These are phyloP conservation scores for Caerostris extrusa DNA, from an alignment of 1,140 invertebrate species.

Conservation along the genomic window DNA sequence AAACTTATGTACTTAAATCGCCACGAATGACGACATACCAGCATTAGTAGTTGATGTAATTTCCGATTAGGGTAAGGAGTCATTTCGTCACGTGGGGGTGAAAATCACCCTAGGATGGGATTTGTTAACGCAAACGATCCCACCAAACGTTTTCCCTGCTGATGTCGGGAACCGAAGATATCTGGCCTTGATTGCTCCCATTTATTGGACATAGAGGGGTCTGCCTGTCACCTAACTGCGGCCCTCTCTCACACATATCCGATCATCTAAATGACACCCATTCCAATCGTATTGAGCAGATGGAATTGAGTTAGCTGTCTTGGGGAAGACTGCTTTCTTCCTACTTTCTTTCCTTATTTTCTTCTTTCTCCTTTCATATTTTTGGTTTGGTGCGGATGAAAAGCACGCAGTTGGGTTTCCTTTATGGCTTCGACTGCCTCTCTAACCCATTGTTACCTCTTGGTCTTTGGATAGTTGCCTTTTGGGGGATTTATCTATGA, in stretches of 20 bases:
- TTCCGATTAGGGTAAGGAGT: constrained; percentile 23
- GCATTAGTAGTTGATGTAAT: not conserved
- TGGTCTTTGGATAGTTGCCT: not conserved
- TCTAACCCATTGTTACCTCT: not conserved
- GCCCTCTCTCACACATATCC: constrained; percentile 36
- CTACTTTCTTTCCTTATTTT: not conserved
- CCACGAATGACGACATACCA: not conserved
- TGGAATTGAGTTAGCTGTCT: constrained; percentile 59
- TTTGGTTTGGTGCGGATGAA: constrained; percentile 14
- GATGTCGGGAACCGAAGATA: constrained; percentile 59
- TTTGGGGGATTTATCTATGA: not conserved
- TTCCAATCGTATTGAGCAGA: constrained; percentile 53
- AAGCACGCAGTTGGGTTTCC: not conserved
- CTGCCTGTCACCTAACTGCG: constrained; percentile 16
- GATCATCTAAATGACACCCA: constrained; percentile 69
- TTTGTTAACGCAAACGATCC: constrained; percentile 51
- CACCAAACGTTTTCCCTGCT: constrained; percentile 42
- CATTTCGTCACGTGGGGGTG: constrained; percentile 44
- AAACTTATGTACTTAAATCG: not conserved
- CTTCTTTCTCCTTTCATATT: not conserved
- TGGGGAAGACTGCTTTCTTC: not conserved
- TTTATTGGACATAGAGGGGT: constrained; percentile 40
- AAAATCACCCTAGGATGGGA: constrained; percentile 10
- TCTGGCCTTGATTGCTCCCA: constrained; percentile 59
- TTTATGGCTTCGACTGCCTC: constrained; percentile 3